A percentile compares a stretch with the other conserved stretches of the same genome.
Evolutionary conservation across 92 coral and sea anemone species (phyloP).

Genomic region (Paramuricea clavata): DNA sequence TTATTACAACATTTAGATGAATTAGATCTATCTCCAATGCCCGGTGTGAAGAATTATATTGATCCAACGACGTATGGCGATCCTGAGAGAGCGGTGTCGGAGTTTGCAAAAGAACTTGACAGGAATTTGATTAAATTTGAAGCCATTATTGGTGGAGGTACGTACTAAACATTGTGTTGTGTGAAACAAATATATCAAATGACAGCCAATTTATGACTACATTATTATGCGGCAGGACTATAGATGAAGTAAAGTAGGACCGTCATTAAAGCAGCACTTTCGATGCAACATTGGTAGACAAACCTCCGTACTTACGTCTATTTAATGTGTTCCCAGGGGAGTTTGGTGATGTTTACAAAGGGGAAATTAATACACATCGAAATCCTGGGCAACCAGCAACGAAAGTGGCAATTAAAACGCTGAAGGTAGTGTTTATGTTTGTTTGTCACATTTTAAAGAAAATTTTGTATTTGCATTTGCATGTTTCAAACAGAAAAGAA

Average conservation of each 20-base stretch:
- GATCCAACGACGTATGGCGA: constrained; percentile 91
- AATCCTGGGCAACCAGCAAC: constrained; percentile 38
- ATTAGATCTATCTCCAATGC: constrained; percentile 65
- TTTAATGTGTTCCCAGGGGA: constrained; percentile 41
- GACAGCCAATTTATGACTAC: too few relatives aligned
- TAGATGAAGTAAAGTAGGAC: too few relatives aligned
- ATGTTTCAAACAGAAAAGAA: background rate
- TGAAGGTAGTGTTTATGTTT: constrained; percentile 17
- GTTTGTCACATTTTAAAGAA: too few relatives aligned
- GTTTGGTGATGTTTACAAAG: constrained; percentile 66
- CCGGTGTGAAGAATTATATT: constrained; percentile 78
- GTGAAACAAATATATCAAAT: background rate
- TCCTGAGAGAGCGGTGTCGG: constrained; percentile 89
- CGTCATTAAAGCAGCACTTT: too few relatives aligned
- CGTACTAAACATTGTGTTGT: background rate
- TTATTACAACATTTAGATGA: background rate
- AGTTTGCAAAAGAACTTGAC: constrained; percentile 92
- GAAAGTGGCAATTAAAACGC: constrained; percentile 53
- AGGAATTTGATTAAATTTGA: constrained; percentile 70
- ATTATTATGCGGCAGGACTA: too few relatives aligned
- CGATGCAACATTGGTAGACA: too few relatives aligned
- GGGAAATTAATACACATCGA: constrained; percentile 28
- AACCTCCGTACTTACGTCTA: background rate
- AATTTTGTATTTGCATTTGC: too few relatives aligned
- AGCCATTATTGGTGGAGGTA: constrained; percentile 95